Percentiles rank a stretch among this genome's conserved stretches.
These are phyloP conservation scores for Tauraco hartlaubi DNA, from an alignment of 2,797 vertebrate genomes.

Conservation along the genomic window DNA sequence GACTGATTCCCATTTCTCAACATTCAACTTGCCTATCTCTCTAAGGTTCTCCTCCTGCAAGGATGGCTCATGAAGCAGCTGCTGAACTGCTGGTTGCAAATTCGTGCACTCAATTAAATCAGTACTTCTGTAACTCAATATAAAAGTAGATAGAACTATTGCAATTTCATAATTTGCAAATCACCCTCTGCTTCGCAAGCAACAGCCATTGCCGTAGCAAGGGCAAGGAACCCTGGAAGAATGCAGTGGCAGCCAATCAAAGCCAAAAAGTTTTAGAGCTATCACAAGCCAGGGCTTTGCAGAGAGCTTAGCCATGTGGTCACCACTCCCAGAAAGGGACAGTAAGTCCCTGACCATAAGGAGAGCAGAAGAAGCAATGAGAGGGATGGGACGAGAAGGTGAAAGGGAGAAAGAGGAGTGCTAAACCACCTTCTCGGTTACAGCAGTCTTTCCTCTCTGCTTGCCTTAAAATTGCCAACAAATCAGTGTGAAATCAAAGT, in stretches of 20 bases:
- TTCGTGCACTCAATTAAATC: neutral
- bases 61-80: conserved; percentile 10
- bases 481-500: neutral
- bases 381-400: accelerated
- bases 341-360: neutral
- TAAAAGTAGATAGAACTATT: neutral
- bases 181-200: neutral
- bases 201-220: neutral
- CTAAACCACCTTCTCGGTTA: neutral
- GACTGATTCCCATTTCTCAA: conserved; percentile 24
- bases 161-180: neutral
- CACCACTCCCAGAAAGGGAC: neutral
- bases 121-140: neutral
- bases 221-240: neutral
- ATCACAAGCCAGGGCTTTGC: neutral
- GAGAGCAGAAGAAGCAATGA: neutral
- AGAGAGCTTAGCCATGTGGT: neutral
- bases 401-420: neutral
- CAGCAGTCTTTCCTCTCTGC: neutral
- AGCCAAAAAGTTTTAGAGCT: neutral
- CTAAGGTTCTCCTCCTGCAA: conserved; percentile 22
- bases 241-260: neutral
- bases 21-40: conserved; percentile 30
- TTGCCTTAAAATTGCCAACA: neutral
- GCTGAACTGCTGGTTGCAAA: conserved; percentile 29